Base-by-base conservation (phyloP, 2,797 vertebrate genomes). In the Mustela erminea region DNA sequence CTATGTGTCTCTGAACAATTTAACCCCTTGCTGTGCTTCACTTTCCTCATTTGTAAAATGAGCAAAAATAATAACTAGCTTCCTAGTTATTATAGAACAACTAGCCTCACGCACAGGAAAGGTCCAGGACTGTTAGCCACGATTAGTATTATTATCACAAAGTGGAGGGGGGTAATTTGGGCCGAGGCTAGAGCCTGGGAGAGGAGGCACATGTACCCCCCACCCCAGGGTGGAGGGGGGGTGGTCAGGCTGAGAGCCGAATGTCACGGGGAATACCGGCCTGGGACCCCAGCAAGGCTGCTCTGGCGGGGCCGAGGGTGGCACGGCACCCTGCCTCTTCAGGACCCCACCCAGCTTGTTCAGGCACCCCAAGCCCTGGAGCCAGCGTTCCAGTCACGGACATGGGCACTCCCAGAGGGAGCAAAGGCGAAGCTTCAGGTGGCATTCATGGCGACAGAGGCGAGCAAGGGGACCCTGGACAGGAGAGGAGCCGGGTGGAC, bases 261-360 rank as follows among this genome's bases (percentile, higher is more conserved):
- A 9, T 0, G 0, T 20, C 7, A 10, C 4, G n/a, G 18, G 2
- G 14, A 2, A 38, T 11, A 12, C 18, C 21, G 43, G 72, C 13
- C 66, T 23, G 15, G 4, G n/a, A 66, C 10, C 23, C 32, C 66
- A 54, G 27, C 7, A 0, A 83, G 35, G 43, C 38, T 70, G 43
- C 43, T 49, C 12, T 23, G 70, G 70, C 52, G n/a, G 70, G 25
- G 15, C 64, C 27, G 21, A 35, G 29, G n/a, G 4, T 43, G 64
- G 83, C 6, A 20, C 10, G 32, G n/a, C 49, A 80, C 21, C 41
- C 58, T 58, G 41, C 38, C 49, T 93, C 74, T 35, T n/a, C 38
- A 41, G 80, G 35, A 17, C 7, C 74, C 66, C 56, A 23, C 32
- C 49, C 17, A 35, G 70, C 62, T 5, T 2, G 54, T 8, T 18